These are phyloP conservation scores for Quiscalus mexicanus DNA, from an alignment of 2,113 vertebrate species.

Conservation along the genomic window DNA sequence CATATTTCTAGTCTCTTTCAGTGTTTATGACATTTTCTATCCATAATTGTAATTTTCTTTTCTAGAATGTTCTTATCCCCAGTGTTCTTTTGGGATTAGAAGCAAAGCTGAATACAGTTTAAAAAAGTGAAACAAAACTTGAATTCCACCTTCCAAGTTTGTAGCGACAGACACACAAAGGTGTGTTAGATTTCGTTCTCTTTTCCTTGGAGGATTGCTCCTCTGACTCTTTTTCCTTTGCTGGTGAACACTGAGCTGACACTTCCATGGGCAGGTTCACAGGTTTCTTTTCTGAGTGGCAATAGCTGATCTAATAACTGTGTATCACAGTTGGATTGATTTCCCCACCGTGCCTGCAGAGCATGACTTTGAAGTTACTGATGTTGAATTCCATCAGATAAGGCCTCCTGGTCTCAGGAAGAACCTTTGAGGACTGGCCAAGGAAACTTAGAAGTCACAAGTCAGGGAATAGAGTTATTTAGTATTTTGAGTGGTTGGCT, in stretches of 20 bases:
- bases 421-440: conserved; percentile 51
- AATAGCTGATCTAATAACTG: background rate
- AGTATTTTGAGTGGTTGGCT: background rate
- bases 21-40: background rate
- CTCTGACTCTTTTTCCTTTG: background rate
- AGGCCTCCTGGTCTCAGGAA: conserved; percentile 26
- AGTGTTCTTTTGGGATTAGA: background rate
- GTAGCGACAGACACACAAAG: fast-evolving
- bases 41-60: background rate
- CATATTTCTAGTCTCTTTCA: background rate
- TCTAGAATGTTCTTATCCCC: background rate
- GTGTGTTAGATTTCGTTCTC: background rate
- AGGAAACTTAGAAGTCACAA: conserved; percentile 18
- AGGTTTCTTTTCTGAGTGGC: background rate
- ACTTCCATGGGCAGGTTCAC: background rate
- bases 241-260: background rate
- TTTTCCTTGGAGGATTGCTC: background rate
- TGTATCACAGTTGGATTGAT: background rate
- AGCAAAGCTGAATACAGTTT: background rate
- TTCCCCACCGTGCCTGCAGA: background rate
- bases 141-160: background rate
- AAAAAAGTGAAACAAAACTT: background rate
- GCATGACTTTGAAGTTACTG: conserved; percentile 45
- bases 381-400: conserved; percentile 56
- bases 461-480: background rate